Conservation (phyloP, 1,140 invertebrate species). For the Triops cancriformis region DNA sequence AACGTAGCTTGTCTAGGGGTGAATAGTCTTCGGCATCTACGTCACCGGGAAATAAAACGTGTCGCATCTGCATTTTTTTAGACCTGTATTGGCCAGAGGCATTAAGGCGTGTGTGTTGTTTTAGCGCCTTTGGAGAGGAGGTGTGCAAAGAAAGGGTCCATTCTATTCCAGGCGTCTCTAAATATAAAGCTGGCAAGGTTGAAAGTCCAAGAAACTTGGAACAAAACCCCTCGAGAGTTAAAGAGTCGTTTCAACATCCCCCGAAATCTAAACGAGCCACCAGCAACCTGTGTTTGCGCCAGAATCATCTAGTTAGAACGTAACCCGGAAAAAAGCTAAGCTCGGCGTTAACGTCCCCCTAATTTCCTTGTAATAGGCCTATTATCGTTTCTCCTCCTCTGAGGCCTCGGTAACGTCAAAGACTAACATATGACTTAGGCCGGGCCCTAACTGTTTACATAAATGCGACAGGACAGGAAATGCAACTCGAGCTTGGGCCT, state of each 20-base stretch:
- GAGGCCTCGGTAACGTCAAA: background rate
- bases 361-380: background rate
- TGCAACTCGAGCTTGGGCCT: background rate
- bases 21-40: background rate
- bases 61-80: background rate
- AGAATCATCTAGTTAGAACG: background rate
- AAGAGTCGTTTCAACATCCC: background rate
- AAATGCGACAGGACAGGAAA: background rate
- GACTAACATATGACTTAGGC: background rate
- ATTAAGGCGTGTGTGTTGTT: background rate
- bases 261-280: background rate
- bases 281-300: background rate
- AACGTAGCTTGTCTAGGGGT: too few species aligned
- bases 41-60: background rate
- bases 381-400: background rate
- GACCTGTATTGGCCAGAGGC: background rate
- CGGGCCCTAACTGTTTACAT: background rate
- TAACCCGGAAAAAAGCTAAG: background rate
- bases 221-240: background rate
- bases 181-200: constrained; percentile 8
- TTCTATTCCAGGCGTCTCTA: background rate
- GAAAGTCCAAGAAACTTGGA: background rate
- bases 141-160: background rate
- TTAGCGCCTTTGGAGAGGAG: background rate
- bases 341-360: background rate